Percentiles rank a stretch among this genome's conserved stretches.
phyloP scores from a whole-genome alignment of 2,797 vertebrate species.

The Eulemur coronatus region DNA sequence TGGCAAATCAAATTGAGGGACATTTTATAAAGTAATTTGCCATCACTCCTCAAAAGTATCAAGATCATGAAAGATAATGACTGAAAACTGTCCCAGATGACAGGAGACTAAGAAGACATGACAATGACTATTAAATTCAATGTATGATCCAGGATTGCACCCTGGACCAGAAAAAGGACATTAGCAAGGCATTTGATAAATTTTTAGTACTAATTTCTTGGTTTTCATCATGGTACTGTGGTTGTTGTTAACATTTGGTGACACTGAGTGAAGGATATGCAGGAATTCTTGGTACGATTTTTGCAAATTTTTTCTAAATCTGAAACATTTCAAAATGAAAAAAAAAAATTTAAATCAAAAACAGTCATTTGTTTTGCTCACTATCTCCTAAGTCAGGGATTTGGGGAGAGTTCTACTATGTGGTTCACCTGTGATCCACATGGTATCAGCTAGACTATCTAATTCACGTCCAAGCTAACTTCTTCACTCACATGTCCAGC shows the following conservation, averaged over 20 bases:
- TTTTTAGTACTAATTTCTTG: not conserved
- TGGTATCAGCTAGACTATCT: not conserved
- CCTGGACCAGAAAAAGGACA: not conserved
- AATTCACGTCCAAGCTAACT: not conserved
- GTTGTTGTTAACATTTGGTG: not conserved
- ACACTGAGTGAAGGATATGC: not conserved
- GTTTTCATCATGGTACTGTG: not conserved
- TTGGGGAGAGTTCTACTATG: not conserved
- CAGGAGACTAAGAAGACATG: not conserved
- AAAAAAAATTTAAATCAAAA: not conserved
- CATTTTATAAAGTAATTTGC: not conserved
- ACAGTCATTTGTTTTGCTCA: constrained; percentile 33
- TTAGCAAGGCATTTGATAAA: not conserved
- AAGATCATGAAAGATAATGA: not conserved
- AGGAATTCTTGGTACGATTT: not conserved
- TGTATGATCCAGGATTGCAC: not conserved
- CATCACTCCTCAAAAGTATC: not conserved
- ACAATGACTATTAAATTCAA: not conserved
- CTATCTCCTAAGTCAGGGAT: not conserved
- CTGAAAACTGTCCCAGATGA: not conserved
- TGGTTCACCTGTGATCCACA: not conserved
- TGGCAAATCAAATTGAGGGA: not conserved
- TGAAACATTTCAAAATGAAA: constrained; percentile 5
- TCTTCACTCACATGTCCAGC: not conserved
- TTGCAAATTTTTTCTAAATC: constrained; percentile 14